Base-by-base conservation (phyloP, 1,140 invertebrate genomes). In the Lycorma delicatula region DNA sequence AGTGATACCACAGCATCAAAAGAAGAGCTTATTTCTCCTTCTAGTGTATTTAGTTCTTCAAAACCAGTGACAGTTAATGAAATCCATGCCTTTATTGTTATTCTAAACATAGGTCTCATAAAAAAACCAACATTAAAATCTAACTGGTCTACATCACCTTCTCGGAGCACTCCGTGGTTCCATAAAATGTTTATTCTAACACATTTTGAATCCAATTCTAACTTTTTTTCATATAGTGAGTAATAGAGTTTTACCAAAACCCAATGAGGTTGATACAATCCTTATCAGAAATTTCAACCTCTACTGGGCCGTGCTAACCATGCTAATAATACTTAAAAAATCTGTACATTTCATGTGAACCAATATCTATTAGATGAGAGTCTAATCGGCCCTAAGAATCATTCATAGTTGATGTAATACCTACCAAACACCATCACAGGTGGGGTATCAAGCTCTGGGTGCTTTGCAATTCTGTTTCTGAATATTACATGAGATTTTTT, bases 231-330 rank as follows among this genome's bases (percentile, higher is more conserved):
- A n/a, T n/a, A 36, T n/a, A 50, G 63, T 12, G 47, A 63, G 46
- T 54, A 58, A 13, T 20, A 16, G 13, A 63, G 36, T 31, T 49
- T 63, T 54, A 9, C 44, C 54, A 23, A 56, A 61, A 56, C 41
- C 34, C 53, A 58, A 57, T 28, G 64, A 29, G 58, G 60, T 31
- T 46, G 62, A 12, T 66, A 68, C 52, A 57, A 67, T 44, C 61
- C 65, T 46, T 67, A 63, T 62, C 54, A 36, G 26, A 64, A 59
- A 59, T 68, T 68, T 62, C 25, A 60, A 29, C 44, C 58, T 41
- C 31, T 68, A 26, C 56, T 67, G 52, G 59, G 66, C 38, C 65
- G 66, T 50, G 63, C 62, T 23, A 68, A 68, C 49, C n/a, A n/a
- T n/a, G n/a, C n/a, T n/a, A n/a, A n/a, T 63, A 28, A 54, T 38